Conservation (phyloP, 2,888 invertebrate species). For the Chalcosyrphus nemorum region DNA sequence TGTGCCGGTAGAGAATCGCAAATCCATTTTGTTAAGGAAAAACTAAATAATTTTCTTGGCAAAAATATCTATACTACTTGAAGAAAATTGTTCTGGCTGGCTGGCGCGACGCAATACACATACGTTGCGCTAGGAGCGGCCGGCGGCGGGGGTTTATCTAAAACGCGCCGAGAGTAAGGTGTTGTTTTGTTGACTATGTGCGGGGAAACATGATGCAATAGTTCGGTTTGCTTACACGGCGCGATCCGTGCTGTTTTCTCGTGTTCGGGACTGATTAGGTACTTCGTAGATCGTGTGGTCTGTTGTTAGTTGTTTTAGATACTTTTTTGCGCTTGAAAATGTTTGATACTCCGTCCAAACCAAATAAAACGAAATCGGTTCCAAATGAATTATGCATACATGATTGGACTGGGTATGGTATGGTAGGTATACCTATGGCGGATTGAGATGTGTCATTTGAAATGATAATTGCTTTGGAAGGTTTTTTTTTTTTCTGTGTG, state of each 20-base stretch:
- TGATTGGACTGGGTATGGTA: not conserved
- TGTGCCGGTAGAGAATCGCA: not conserved
- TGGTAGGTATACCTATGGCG: not conserved
- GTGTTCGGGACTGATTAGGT: slow-evolving; percentile 7
- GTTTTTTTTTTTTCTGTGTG: not conserved
- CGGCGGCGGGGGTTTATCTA: slow-evolving; percentile 33
- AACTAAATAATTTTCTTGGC: not conserved
- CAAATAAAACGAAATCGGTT: not conserved
- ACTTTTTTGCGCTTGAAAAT: slow-evolving; percentile 4
- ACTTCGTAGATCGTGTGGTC: slow-evolving; percentile 2
- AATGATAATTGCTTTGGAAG: not conserved
- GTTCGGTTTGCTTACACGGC: slow-evolving; percentile 15
- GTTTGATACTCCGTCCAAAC: not conserved
- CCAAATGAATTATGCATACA: slow-evolving; percentile 2
- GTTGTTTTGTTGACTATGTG: slow-evolving; percentile 7
- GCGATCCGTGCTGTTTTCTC: slow-evolving; percentile 3
- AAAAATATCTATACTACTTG: not conserved
- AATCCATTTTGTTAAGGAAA: not conserved
- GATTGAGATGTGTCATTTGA: slow-evolving; percentile 1
- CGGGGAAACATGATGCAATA: slow-evolving; percentile 43
- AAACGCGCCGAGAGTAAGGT: slow-evolving; percentile 5
- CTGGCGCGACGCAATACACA: slow-evolving; percentile 6
- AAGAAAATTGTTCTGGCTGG: not conserved
- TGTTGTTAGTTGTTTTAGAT: not conserved
- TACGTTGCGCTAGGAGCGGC: not conserved